A percentile compares a stretch with the other conserved stretches of the same genome.
These are phyloP conservation scores for Lophius americanus DNA, from an alignment of 2,797 vertebrate genomes.

Conservation along the genomic window DNA sequence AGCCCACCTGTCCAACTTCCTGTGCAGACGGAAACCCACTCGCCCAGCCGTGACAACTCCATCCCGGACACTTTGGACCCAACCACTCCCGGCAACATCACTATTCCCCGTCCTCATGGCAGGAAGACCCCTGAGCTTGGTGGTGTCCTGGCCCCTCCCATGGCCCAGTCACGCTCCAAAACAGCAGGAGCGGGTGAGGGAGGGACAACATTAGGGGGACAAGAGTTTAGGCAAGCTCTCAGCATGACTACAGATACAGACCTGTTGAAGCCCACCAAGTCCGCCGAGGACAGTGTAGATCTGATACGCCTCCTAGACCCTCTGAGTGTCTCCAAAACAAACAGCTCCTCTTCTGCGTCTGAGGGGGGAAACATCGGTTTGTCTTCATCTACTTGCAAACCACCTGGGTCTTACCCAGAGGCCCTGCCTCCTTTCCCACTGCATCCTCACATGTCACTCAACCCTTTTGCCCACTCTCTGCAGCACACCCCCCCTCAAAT, in stretches of 20 bases:
- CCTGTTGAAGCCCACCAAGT: slow-evolving; percentile 80
- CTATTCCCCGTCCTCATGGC: slow-evolving; percentile 92
- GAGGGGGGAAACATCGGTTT: slow-evolving; percentile 47
- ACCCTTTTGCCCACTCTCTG: slow-evolving; percentile 86
- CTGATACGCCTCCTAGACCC: slow-evolving; percentile 93
- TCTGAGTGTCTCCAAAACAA: slow-evolving; percentile 65
- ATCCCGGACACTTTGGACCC: slow-evolving; percentile 68
- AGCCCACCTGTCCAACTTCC: slow-evolving; percentile 70
- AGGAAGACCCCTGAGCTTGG: slow-evolving; percentile 92
- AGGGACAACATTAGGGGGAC: slow-evolving; percentile 63
- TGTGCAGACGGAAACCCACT: slow-evolving; percentile 57
- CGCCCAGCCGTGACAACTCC: slow-evolving; percentile 67
- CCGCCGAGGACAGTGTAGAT: slow-evolving; percentile 72
- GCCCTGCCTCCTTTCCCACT: slow-evolving; percentile 68
- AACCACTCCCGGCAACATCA: slow-evolving; percentile 82
- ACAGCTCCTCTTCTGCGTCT: slow-evolving; percentile 37
- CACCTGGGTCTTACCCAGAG: slow-evolving; percentile 78
- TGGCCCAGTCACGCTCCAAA: slow-evolving; percentile 73
- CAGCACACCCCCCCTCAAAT: slow-evolving; percentile 75
- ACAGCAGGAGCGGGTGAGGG: slow-evolving; percentile 65
- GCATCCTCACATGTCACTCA: slow-evolving; percentile 83
- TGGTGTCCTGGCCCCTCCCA: slow-evolving; percentile 84
- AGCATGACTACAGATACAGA: slow-evolving; percentile 71
- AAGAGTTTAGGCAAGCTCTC: slow-evolving; percentile 77
- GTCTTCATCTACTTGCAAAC: slow-evolving; percentile 63